phyloP scores from a whole-genome alignment of 2,888 invertebrate genomes.

The Cephus pulcher region DNA sequence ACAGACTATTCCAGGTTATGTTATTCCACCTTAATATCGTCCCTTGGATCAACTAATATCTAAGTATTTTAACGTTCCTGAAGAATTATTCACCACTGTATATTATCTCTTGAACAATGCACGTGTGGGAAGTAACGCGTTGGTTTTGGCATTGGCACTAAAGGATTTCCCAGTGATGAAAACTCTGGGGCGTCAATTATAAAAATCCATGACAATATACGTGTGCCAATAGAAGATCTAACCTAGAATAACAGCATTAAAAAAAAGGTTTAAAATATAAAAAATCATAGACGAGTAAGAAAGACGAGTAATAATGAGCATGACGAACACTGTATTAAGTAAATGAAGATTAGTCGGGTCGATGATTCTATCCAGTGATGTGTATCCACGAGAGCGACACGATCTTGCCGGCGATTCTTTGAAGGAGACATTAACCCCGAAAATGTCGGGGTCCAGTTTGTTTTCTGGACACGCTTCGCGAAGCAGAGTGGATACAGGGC shows the following conservation, averaged over 20 bases:
- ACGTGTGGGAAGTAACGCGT: constrained; percentile 46
- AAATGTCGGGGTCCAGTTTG: not conserved
- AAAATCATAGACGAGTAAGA: not conserved
- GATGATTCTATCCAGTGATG: not conserved
- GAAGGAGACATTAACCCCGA: constrained; percentile 5
- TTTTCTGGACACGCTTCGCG: not conserved
- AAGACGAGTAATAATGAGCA: not conserved
- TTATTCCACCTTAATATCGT: not conserved
- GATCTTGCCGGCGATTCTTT: not conserved
- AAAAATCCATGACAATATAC: not conserved
- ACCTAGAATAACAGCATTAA: not conserved
- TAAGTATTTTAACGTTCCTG: not conserved
- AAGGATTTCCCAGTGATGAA: constrained; percentile 26
- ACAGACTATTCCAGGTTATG: not conserved
- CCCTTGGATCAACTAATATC: not conserved
- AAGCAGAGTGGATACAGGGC: not conserved
- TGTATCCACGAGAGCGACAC: not conserved
- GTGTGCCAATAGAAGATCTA: not conserved
- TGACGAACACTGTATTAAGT: not conserved
- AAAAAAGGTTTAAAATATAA: not conserved
- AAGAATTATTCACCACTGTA: constrained; percentile 37
- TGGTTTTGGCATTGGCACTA: constrained; percentile 55
- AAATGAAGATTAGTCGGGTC: not conserved
- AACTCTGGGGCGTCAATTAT: not conserved
- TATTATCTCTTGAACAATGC: constrained; percentile 29